These are phyloP conservation scores for Coelinius sp. DNA, from an alignment of 2,888 invertebrate species.

Conservation along the genomic window DNA sequence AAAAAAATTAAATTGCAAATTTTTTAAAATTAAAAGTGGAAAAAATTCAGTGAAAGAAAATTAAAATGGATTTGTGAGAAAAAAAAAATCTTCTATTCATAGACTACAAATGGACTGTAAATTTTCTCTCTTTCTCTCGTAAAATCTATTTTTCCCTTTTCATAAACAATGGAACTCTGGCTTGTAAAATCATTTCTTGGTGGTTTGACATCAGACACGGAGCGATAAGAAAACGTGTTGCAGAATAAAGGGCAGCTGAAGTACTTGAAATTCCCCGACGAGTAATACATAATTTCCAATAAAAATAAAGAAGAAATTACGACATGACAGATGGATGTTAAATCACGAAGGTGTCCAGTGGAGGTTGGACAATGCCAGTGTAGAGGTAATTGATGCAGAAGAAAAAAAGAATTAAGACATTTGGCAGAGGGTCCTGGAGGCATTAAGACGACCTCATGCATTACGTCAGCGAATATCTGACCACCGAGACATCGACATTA, in stretches of 20 bases:
- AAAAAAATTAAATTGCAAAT: too few species aligned
- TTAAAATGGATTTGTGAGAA: background rate
- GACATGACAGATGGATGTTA: slow-evolving; percentile 4
- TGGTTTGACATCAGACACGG: slow-evolving; percentile 7
- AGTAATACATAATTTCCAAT: background rate
- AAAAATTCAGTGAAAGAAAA: background rate
- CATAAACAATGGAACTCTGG: background rate
- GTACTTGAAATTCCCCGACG: background rate
- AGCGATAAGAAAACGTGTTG: slow-evolving; percentile 3
- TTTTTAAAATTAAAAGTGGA: background rate
- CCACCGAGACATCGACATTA: slow-evolving; percentile 32
- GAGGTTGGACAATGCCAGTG: background rate
- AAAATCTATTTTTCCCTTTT: background rate
- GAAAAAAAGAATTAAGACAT: slow-evolving; percentile 16
- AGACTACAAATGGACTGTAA: background rate
- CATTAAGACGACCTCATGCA: slow-evolving; percentile 37
- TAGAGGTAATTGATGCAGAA: background rate
- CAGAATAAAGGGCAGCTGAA: background rate
- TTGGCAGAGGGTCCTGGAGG: background rate
- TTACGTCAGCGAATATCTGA: slow-evolving; percentile 45
- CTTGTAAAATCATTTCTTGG: background rate
- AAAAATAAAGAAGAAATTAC: background rate
- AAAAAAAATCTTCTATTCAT: background rate
- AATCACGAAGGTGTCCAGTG: background rate
- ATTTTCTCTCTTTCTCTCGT: background rate